phyloP scores from a whole-genome alignment of 2,113 vertebrate species.

The Semnopithecus entellus region DNA sequence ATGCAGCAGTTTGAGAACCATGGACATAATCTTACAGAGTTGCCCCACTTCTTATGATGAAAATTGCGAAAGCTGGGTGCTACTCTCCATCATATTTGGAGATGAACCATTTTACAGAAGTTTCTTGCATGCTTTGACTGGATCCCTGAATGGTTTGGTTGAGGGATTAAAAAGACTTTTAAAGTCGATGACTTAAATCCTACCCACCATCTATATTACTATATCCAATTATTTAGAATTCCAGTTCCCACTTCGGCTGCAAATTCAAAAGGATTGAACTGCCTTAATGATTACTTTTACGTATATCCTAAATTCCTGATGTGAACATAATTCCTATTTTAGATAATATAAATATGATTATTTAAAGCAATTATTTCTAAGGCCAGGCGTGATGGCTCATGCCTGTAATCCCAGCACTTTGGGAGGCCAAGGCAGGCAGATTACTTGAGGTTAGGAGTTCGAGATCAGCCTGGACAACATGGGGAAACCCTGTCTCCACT shows the following conservation, averaged over 20 bases:
- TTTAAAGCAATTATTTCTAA: neutral
- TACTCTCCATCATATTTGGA: neutral
- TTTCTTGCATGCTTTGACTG: neutral
- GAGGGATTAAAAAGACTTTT: neutral
- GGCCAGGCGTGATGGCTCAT: too few relatives aligned
- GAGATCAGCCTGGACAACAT: too few relatives aligned
- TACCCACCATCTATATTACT: neutral
- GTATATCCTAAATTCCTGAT: neutral
- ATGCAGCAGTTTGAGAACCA: neutral
- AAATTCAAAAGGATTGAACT: neutral
- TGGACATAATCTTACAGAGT: neutral
- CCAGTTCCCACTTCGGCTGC: neutral
- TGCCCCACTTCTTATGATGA: neutral
- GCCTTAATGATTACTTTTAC: neutral
- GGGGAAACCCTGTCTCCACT: too few relatives aligned
- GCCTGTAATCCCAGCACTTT: too few relatives aligned
- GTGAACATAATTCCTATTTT: neutral
- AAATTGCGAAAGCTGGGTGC: neutral
- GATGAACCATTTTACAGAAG: neutral
- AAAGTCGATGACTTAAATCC: neutral
- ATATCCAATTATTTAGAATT: neutral
- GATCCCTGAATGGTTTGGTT: neutral
- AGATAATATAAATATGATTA: neutral
- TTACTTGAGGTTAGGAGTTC: too few relatives aligned
- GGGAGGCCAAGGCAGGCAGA: too few relatives aligned